Evolutionary conservation across 2,797 vertebrate species (phyloP), one percentile per base, ranked within the genome.

Genomic region (Betta splendens): DNA sequence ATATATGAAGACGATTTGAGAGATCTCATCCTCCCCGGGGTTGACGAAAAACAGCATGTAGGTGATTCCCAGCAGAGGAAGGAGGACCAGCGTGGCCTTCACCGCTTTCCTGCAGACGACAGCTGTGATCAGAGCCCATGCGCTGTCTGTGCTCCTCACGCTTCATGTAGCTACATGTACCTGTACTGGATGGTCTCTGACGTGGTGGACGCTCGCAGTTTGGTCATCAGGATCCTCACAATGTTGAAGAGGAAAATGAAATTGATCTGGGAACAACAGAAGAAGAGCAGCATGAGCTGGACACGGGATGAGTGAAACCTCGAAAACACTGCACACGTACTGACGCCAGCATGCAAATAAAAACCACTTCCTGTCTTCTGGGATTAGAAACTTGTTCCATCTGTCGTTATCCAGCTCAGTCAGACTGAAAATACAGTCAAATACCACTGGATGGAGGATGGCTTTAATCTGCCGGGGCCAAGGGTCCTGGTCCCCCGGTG

Each of bases 201-300:
- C 0, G 96, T 98, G 64, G 96, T 98, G 0, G 96, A 98, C 2
- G 96, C 96, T 72, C 95, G 89, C 45, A 98, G 94, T 74, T 98
- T 98, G 0, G 96, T 98, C 96, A 97, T 97, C 42, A 98, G 92
- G 77, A 98, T 98, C 52, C 95, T 91, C 66, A 98, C 96, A 0
- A 98, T 98, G 89, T 98, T 98, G 92, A 98, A 98, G 40, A 98
- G 93, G 90, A 98, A 98, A 72, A 98, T 95, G 66, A 98, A 98
- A 59, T 98, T 98, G 79, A 98, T 96, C 96, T 98, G 15, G 23
- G 44, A 5, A 44, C 9, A 59, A 31, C 2, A 29, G 3, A 18
- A 18, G 3, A 37, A 29, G 28, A 2, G 9, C 9, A 4, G 15
- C n/a, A 33, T 15, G 7, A n/a, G 32, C 13, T 15, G 15, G 32